These are phyloP conservation scores for Simalia tracyae DNA, from an alignment of 2,797 vertebrate genomes.

Conservation along the genomic window DNA sequence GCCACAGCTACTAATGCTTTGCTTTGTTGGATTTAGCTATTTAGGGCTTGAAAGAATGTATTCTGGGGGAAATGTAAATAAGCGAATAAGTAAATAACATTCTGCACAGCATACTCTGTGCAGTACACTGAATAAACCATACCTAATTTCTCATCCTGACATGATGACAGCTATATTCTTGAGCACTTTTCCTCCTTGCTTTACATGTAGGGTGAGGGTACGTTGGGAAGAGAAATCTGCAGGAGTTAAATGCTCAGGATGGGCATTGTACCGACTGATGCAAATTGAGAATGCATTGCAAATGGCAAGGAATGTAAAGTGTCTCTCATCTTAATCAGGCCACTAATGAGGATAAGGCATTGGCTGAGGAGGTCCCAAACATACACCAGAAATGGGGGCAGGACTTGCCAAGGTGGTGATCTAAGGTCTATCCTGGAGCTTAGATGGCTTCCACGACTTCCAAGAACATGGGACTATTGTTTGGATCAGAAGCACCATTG, in stretches of 20 bases:
- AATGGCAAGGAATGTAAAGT: neutral
- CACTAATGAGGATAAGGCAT: neutral
- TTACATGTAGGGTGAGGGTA: neutral
- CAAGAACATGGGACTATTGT: neutral
- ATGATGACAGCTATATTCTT: neutral
- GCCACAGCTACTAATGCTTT: neutral
- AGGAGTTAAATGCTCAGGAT: too few relatives aligned
- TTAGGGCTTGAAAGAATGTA: neutral
- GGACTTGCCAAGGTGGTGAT: neutral
- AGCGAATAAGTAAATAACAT: neutral
- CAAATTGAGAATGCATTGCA: neutral
- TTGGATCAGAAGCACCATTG: neutral
- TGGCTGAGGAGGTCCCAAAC: neutral
- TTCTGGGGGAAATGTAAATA: neutral
- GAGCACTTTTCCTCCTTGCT: neutral
- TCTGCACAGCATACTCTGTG: neutral
- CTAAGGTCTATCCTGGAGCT: neutral
- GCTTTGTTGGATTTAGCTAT: neutral
- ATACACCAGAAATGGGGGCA: neutral
- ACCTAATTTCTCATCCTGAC: neutral
- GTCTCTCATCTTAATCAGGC: neutral
- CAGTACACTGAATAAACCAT: neutral
- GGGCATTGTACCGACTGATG: neutral
- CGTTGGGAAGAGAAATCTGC: neutral
- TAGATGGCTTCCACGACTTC: neutral